Evolutionary conservation across 2,113 vertebrate species (phyloP), one percentile per base, ranked within the genome.

Genomic region (Sarotherodon lohbergeri): DNA sequence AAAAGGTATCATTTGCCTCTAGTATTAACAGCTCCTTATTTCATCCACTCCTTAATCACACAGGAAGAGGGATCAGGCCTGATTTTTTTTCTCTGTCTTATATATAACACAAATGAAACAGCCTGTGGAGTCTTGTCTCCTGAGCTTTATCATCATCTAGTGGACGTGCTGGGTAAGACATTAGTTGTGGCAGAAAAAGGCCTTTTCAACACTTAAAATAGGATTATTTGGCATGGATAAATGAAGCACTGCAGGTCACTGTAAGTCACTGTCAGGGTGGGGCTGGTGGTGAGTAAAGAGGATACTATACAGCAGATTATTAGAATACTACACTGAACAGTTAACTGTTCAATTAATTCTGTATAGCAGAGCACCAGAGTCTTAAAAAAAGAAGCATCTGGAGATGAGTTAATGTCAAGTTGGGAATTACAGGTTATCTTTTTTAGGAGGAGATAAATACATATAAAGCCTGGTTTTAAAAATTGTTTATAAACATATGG

Each of bases 101-200:
- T 57, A 81, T 55, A 11, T 29, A 55, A 22, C 29, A 76, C 66
- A 73, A 54, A 63, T 81, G 87, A 89, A 81, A 19, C 32, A 19
- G 34, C 32, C 4, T 2, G 22, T 2, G n/a, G 50, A 48, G 24
- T 39, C 27, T 29, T 52, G 84, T 85, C 29, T 78, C 76, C 87
- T 93, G 85, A 94, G 54, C 43, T 92, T 81, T 92, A 91, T 90
- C 93, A 73, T 96, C 95, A 92, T 93, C 96, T 89, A 84, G 90
- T 93, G 96, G 94, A 9, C 9, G 4, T 24, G n/a, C 7, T 8
- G 9, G 57, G 89, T 84, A 86, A 55, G 29, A 34, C 19, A 12
- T 11, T 16, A 3, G 19, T 50, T n/a, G 6, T 3, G 6, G 41
- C 1, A 11, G 19, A 46, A 16, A 52, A 36, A 48, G 68, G 27